phyloP scores from a whole-genome alignment of 2,888 invertebrate genomes.

The Ophion slaviceki region DNA sequence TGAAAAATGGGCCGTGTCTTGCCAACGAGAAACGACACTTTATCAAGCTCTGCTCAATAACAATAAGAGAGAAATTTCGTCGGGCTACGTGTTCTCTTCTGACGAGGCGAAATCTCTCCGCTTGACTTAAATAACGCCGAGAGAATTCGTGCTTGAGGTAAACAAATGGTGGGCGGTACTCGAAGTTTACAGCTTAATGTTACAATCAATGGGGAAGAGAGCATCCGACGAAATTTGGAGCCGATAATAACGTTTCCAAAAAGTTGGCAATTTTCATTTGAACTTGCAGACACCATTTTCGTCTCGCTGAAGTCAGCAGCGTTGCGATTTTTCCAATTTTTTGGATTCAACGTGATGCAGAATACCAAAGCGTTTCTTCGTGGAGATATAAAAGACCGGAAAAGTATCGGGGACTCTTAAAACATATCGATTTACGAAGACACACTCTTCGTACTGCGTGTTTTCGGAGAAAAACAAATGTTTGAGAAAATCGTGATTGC shows the following conservation, averaged over 20 bases:
- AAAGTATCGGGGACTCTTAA: not conserved
- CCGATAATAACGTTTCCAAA: conserved; percentile 3
- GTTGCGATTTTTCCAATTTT: not conserved
- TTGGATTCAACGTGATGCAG: not conserved
- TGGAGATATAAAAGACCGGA: not conserved
- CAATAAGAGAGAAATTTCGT: conserved; percentile 24
- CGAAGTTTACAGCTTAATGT: not conserved
- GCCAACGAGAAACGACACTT: conserved; percentile 28
- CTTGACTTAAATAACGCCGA: conserved; percentile 5
- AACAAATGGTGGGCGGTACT: not conserved
- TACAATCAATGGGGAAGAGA: not conserved
- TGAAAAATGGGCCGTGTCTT: conserved; percentile 1
- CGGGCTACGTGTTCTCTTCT: conserved; percentile 28
- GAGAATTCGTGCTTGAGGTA: not conserved
- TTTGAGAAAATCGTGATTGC: not conserved
- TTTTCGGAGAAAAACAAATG: not conserved
- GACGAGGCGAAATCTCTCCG: not conserved
- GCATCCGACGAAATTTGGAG: not conserved
- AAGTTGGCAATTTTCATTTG: not conserved
- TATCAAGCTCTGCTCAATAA: conserved; percentile 43
- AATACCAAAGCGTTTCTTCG: not conserved
- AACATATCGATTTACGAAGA: not conserved
- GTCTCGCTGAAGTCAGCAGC: not conserved
- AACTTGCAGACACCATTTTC: not conserved
- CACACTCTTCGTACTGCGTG: not conserved